A percentile compares a stretch with the other conserved stretches of the same genome.
phyloP scores from a whole-genome alignment of 2,797 vertebrate genomes.

The Benthosema pterotum region DNA sequence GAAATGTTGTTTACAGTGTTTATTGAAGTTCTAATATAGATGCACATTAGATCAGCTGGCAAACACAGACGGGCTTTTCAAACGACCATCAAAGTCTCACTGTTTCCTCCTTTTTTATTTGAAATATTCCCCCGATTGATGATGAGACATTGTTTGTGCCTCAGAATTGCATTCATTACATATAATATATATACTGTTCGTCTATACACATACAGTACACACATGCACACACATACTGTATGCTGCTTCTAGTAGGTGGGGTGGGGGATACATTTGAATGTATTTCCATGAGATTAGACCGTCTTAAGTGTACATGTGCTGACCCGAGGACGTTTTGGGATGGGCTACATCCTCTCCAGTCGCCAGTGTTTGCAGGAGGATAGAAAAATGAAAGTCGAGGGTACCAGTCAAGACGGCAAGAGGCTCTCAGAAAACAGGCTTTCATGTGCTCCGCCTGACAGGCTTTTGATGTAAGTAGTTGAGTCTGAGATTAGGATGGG shows the following conservation, averaged over 20 bases:
- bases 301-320: conserved; percentile 37
- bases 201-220: no score
- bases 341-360: conserved; percentile 32
- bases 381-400: conserved; percentile 54
- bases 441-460: conserved; percentile 74
- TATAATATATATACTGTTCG: conserved; percentile 21
- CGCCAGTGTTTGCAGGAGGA: conserved; percentile 43
- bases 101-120: conserved; percentile 36
- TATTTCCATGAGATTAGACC: conserved; percentile 60
- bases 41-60: neutral
- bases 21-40: conserved; percentile 13
- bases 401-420: conserved; percentile 55
- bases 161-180: conserved; percentile 35
- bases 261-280: conserved; percentile 65
- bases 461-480: conserved; percentile 72
- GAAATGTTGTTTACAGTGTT: conserved; percentile 49
- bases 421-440: conserved; percentile 62
- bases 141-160: conserved; percentile 54
- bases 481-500: conserved; percentile 58
- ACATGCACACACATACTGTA: no score
- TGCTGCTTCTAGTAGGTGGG: conserved; percentile 27
- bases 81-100: conserved; percentile 57
- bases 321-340: conserved; percentile 40
- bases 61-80: conserved; percentile 36
- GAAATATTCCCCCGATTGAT: conserved; percentile 44